Evolutionary conservation across 2,888 invertebrate species (phyloP), one percentile per base, ranked within the genome.

Genomic region (Eueremaeus valkanovi): DNA sequence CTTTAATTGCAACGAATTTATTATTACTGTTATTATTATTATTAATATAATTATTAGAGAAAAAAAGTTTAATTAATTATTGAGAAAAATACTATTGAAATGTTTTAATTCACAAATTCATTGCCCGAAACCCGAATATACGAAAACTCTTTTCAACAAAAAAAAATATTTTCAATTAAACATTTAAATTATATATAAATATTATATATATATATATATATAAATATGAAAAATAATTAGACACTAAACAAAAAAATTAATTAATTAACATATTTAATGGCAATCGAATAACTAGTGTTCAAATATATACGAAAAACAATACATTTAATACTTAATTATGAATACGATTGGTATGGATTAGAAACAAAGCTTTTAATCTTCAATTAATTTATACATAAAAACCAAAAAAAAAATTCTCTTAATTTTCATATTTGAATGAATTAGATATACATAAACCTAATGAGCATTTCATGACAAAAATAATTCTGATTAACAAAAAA

Each of bases 1-100:
- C 55, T 24, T 63, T 63, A 31, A 31, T 63, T 63, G 63, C 63
- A 63, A 63, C 63, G 63, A 63, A 63, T 63, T 63, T 63, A 63
- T 63, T 63, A 63, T 8, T 24, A 24, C 21, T 21, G 16, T 8
- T 21, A 58, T 21, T n/a, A n/a, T 49, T 49, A 18, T 49, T 49
- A 49, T n/a, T n/a, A 11, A 49, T n/a, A n/a, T n/a, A n/a, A n/a
- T n/a, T n/a, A n/a, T n/a, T 49, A 40, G 11, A 40, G 11, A 40
- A 40, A 40, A 40, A 40, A 40, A 40, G 11, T 9, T 40, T 40
- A 49, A 49, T 49, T 49, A n/a, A n/a, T 49, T n/a, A 49, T 49
- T n/a, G 18, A 49, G 5, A 11, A 49, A n/a, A n/a, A 49, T 11
- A 49, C 21, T 49, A 18, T 49, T 29, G 5, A 16, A 63, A 29